phyloP scores from a whole-genome alignment of 2,113 vertebrate genomes.

The Conger conger region DNA sequence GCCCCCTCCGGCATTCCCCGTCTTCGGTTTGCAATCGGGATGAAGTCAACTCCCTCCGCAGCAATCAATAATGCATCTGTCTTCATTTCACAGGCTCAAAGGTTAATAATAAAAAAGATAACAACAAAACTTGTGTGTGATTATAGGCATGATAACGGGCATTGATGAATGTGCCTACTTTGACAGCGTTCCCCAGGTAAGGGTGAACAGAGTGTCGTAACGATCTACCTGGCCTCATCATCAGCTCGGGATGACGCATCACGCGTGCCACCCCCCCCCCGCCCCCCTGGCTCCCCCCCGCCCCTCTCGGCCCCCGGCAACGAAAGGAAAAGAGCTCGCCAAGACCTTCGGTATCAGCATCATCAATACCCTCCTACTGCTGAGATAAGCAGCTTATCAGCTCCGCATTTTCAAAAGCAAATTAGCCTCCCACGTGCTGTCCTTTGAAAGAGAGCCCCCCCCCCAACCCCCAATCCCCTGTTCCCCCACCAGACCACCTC shows the following conservation, averaged over 20 bases:
- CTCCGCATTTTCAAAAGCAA: slow-evolving; percentile 40
- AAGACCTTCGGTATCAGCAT: slow-evolving; percentile 39
- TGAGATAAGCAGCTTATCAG: slow-evolving; percentile 48
- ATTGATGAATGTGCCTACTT: background rate
- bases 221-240: background rate
- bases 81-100: background rate
- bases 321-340: slow-evolving; percentile 26
- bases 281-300: slow-evolving; percentile 64
- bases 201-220: background rate
- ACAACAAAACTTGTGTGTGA: background rate
- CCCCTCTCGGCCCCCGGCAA: slow-evolving; percentile 39
- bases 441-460: slow-evolving; percentile 41
- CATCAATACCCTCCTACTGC: slow-evolving; percentile 28
- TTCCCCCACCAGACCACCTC: slow-evolving; percentile 20
- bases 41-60: background rate
- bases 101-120: background rate
- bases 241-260: background rate
- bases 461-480: slow-evolving; percentile 28
- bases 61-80: background rate
- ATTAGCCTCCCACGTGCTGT: slow-evolving; percentile 48
- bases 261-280: background rate
- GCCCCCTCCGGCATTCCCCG: background rate
- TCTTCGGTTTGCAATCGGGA: background rate
- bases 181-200: background rate
- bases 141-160: background rate